Percentiles rank a stretch among this genome's conserved stretches.
Evolutionary conservation across 2,888 invertebrate species (phyloP).

Genomic region (Hemicrepidius hirtus): DNA sequence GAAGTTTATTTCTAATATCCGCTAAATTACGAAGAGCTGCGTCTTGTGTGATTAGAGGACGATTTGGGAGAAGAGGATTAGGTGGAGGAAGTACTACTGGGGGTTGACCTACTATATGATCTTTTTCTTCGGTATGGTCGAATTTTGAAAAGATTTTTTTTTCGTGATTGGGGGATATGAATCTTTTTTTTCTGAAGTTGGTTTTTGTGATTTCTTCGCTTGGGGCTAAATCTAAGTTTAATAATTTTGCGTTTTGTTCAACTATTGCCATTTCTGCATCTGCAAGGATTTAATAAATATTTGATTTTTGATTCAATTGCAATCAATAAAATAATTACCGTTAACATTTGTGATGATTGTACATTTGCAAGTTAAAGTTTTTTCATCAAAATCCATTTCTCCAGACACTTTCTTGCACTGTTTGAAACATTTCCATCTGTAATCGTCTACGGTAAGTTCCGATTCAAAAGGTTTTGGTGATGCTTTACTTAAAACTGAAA

Average conservation of each 20-base stretch:
- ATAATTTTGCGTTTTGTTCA: neutral
- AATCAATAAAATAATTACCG: neutral
- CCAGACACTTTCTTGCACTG: neutral
- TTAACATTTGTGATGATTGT: neutral
- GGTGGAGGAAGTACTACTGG: neutral
- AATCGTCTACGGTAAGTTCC: neutral
- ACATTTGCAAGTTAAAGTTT: slow-evolving; percentile 13
- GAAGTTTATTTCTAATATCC: neutral
- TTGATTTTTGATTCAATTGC: no score
- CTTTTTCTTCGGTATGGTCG: neutral
- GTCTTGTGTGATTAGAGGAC: neutral
- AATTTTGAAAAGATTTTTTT: no score
- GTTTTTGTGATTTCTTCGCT: neutral
- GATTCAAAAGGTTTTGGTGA: neutral
- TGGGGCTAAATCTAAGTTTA: neutral
- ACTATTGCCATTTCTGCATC: slow-evolving; percentile 24
- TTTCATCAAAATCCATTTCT: slow-evolving; percentile 12
- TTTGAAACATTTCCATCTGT: neutral
- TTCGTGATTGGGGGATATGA: neutral
- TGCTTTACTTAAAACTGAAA: slow-evolving; percentile 5
- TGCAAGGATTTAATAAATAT: no score
- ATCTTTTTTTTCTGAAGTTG: neutral
- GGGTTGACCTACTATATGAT: neutral
- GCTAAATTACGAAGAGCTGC: neutral
- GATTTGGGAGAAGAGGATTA: neutral